Conservation (phyloP, 2,888 invertebrate species). For the Tenthredo amoena region DNA sequence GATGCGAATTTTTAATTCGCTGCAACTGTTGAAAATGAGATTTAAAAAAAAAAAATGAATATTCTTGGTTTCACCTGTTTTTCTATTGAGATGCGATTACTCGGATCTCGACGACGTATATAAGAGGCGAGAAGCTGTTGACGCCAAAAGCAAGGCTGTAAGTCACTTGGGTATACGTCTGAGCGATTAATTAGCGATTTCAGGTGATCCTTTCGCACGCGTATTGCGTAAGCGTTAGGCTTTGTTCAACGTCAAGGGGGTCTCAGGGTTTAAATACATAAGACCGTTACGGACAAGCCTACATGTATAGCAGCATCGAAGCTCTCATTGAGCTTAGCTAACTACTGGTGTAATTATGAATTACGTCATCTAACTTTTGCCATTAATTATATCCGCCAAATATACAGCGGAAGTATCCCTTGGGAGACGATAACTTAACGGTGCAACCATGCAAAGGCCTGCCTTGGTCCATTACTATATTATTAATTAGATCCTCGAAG, state of each 20-base stretch:
- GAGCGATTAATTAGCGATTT: slow-evolving; percentile 21
- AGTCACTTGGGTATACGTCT: background rate
- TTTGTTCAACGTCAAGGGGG: slow-evolving; percentile 6
- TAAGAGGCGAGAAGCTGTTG: background rate
- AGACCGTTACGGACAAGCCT: slow-evolving; percentile 8
- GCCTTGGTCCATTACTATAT: slow-evolving; percentile 16
- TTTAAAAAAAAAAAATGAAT: background rate
- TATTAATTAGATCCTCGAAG: background rate
- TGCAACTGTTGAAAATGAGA: background rate
- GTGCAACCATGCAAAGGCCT: background rate
- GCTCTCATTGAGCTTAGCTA: slow-evolving; percentile 27
- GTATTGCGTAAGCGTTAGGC: background rate
- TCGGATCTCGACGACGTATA: background rate
- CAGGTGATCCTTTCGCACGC: slow-evolving; percentile 8
- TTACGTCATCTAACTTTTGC: slow-evolving; percentile 48
- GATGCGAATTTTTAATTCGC: background rate
- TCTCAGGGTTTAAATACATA: slow-evolving; percentile 12
- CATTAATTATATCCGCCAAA: slow-evolving; percentile 48
- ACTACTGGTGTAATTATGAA: slow-evolving; percentile 43
- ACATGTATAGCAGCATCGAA: slow-evolving; percentile 7
- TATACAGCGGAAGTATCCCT: slow-evolving; percentile 43
- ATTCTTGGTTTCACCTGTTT: background rate
- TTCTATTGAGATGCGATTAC: background rate
- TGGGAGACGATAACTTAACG: slow-evolving; percentile 44
- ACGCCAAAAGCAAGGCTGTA: background rate